phyloP scores from a whole-genome alignment of 2,797 vertebrate species.

The Eremophila alpestris region DNA sequence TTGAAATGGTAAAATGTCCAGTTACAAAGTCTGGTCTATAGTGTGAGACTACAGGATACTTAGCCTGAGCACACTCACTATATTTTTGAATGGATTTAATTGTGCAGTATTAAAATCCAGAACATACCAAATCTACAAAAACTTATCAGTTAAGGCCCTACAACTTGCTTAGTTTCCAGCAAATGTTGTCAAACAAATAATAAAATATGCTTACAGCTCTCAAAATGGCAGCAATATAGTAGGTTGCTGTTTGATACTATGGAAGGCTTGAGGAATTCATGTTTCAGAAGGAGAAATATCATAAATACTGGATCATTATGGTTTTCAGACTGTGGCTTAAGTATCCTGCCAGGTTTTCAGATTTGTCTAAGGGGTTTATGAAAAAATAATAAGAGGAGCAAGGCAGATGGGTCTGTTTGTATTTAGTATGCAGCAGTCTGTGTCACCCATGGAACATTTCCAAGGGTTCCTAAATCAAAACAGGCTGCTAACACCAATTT shows the following conservation, averaged over 20 bases:
- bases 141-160: not conserved
- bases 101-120: not conserved
- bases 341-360: not conserved
- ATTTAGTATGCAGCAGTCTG: not conserved
- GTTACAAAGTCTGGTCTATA: not conserved
- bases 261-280: not conserved
- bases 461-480: conserved; percentile 9
- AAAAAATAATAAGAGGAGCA: not conserved
- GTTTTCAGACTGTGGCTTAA: not conserved
- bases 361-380: not conserved
- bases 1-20: not conserved
- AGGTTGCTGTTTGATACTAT: not conserved
- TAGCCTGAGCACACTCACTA: not conserved
- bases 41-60: not conserved
- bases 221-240: not conserved
- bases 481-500: not conserved
- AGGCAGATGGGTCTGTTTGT: not conserved
- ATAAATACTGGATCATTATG: not conserved
- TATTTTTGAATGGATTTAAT: not conserved
- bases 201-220: not conserved
- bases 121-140: not conserved
- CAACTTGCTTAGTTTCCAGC: not conserved
- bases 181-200: not conserved
- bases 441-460: not conserved
- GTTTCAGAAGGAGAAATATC: conserved; percentile 8